phyloP scores from a whole-genome alignment of 2,113 vertebrate genomes.

The Hippocampus barbouri region DNA sequence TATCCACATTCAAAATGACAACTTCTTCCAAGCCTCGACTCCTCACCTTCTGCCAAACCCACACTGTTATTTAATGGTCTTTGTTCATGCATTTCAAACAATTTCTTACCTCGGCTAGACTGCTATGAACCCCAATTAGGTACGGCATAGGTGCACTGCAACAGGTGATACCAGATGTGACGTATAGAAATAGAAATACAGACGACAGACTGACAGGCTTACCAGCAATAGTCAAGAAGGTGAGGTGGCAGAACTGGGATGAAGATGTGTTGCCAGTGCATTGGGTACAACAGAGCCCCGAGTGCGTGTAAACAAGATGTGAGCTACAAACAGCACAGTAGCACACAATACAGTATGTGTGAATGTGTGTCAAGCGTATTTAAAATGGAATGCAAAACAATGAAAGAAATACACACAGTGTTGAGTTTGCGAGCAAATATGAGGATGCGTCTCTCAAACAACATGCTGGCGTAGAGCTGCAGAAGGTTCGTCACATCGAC shows the following conservation, averaged over 20 bases:
- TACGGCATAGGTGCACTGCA: slow-evolving; percentile 88
- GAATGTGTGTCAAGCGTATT: not conserved
- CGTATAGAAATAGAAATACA: not conserved
- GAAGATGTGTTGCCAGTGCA: slow-evolving; percentile 92
- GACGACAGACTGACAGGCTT: slow-evolving; percentile 28
- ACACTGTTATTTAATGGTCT: not conserved
- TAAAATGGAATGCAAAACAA: not conserved
- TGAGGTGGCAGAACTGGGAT: slow-evolving; percentile 86
- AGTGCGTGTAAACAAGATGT: slow-evolving; percentile 85
- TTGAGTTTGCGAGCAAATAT: slow-evolving; percentile 84
- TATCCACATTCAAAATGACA: slow-evolving; percentile 84
- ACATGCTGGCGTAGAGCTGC: slow-evolving; percentile 82
- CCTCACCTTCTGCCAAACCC: slow-evolving; percentile 70
- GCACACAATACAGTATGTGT: not conserved
- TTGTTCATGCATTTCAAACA: not conserved
- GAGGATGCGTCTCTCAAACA: slow-evolving; percentile 84
- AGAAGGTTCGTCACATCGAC: slow-evolving; percentile 82
- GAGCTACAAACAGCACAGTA: slow-evolving; percentile 65
- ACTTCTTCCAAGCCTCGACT: slow-evolving; percentile 82
- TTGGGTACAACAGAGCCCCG: slow-evolving; percentile 79
- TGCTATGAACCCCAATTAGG: slow-evolving; percentile 85
- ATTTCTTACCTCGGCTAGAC: slow-evolving; percentile 77
- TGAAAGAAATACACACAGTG: slow-evolving; percentile 73
- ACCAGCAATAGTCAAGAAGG: slow-evolving; percentile 89
- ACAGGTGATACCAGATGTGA: slow-evolving; percentile 16